Evolutionary conservation across 2,113 vertebrate species (phyloP).

Genomic region (Erythrolamprus reginae): DNA sequence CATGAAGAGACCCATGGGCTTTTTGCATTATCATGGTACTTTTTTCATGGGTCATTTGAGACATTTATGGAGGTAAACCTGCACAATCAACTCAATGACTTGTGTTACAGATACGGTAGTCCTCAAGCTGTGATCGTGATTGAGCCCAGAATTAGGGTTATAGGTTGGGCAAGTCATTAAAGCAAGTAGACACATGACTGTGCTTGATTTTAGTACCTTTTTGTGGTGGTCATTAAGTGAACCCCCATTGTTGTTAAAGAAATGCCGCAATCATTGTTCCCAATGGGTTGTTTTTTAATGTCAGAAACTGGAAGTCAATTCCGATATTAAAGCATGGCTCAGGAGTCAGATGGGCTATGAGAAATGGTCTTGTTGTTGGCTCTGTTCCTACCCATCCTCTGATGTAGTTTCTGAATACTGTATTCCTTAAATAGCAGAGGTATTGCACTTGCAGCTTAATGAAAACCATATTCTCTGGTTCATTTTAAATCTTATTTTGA

Average conservation of each 20-base stretch:
- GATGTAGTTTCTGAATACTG: neutral
- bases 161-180: neutral
- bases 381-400: neutral
- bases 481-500: neutral
- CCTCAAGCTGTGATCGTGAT: neutral
- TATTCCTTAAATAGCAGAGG: neutral
- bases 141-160: neutral
- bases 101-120: neutral
- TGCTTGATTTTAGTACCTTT: neutral
- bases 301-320: neutral
- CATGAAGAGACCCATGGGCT: neutral
- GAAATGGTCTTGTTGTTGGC: neutral
- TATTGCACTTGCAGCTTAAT: neutral
- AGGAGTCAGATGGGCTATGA: neutral
- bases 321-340: neutral
- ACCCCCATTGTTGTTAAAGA: neutral
- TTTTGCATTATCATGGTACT: slow-evolving; percentile 4
- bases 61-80: neutral
- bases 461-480: neutral
- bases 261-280: neutral
- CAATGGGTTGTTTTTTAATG: neutral
- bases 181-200: neutral
- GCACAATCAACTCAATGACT: slow-evolving; percentile 14
- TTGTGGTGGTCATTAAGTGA: neutral
- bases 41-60: slow-evolving; percentile 23